Percentiles rank a stretch among this genome's conserved stretches.
phyloP scores from a whole-genome alignment of 2,797 vertebrate genomes.

The Chloroceryle amazona region DNA sequence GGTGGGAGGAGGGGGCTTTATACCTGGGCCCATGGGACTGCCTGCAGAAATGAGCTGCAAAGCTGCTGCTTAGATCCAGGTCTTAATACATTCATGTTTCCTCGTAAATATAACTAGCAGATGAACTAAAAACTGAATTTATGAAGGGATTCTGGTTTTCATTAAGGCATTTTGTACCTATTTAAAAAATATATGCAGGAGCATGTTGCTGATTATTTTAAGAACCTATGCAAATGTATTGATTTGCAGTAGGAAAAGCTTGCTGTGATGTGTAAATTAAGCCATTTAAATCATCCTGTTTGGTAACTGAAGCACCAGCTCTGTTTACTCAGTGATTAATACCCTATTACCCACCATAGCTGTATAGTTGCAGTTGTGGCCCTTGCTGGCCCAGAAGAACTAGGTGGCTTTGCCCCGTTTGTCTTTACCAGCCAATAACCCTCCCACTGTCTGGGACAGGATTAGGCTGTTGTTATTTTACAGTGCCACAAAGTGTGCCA shows the following conservation, averaged over 20 bases:
- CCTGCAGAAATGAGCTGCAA: neutral
- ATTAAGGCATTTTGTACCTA: constrained; percentile 49
- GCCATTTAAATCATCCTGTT: constrained; percentile 48
- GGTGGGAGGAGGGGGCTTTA: neutral
- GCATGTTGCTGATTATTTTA: constrained; percentile 61
- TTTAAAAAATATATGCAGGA: constrained; percentile 57
- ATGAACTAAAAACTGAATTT: neutral
- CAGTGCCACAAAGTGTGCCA: neutral
- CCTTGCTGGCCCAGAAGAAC: neutral
- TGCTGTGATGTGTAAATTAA: constrained; percentile 63
- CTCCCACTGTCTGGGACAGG: neutral
- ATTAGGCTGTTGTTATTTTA: neutral
- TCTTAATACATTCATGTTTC: neutral
- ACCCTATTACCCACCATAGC: neutral
- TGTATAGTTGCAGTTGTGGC: neutral
- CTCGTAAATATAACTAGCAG: neutral
- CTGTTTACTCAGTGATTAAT: constrained; percentile 33
- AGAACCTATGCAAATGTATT: constrained; percentile 61
- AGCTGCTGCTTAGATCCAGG: neutral
- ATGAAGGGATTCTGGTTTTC: constrained; percentile 23
- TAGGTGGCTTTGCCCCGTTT: neutral
- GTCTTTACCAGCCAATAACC: neutral
- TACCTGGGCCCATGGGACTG: neutral
- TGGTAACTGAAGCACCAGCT: constrained; percentile 14
- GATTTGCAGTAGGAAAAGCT: constrained; percentile 55